Base-by-base conservation (phyloP, 2,888 invertebrate genomes). In the Tachina fera region DNA sequence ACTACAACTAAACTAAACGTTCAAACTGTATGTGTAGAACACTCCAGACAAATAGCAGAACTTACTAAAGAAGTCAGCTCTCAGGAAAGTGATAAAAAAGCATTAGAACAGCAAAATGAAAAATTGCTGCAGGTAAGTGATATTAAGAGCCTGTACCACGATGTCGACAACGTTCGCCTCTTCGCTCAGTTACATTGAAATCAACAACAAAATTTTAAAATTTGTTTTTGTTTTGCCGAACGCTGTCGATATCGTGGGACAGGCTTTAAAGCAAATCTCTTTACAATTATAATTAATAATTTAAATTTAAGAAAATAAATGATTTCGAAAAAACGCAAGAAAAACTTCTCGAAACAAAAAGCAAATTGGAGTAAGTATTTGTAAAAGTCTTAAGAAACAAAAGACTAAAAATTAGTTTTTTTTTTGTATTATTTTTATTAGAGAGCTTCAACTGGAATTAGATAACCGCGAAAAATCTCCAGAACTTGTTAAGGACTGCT, bases 41-140 rank as follows among this genome's bases (percentile, higher is more conserved):
- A 79, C 16, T 11, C 31, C n/a, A 75, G 63, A 9, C 80, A 84
- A 82, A 80, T 88, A 16, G 31, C 56, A 3, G 78, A 83, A 61
- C 61, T 88, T 11, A 83, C 65, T 16, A 74, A 56, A 22, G 43
- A 47, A 14, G 10, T 87, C 9, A 71, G 82, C 3, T 10, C 11
- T 22, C 74, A 87, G 31, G 87, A 87, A 81, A 45, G 22, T 9
- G 83, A 85, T 9, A 87, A 81, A 10, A 45, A 68, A 11, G 61
- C 4, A 0, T 16, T 85, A 11, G 65, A 76, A 31, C 39, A 65
- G 13, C 60, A 82, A 10, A 72, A 80, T 19, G 82, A 83, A 14
- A 45, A 87, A 31, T 61, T 88, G 39, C 10, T 83, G 41, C 41
- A 85, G 77, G 87, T 86, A 71, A 71, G 67, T 43, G 4, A 43